Evolutionary conservation across 2,888 invertebrate genomes (phyloP).

Genomic region (Psylliodes chrysocephalus): DNA sequence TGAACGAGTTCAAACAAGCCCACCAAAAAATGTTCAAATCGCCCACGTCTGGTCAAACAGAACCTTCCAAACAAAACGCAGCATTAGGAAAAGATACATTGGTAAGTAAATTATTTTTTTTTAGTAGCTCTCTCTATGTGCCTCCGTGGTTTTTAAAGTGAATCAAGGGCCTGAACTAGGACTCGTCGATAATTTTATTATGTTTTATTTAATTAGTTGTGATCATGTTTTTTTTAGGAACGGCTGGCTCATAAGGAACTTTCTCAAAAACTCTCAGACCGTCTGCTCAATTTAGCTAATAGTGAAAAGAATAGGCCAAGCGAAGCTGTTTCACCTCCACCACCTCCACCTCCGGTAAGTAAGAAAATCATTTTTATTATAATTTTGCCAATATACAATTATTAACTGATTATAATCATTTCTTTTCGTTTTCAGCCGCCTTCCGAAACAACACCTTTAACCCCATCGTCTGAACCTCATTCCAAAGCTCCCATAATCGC

Average conservation of each 20-base stretch:
- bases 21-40: constrained; percentile 86
- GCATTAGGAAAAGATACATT: constrained; percentile 37
- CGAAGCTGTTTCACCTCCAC: constrained; percentile 59
- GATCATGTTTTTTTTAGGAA: constrained; percentile 56
- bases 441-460: constrained; percentile 17
- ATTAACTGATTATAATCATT: not conserved
- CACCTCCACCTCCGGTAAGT: constrained; percentile 73
- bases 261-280: constrained; percentile 56
- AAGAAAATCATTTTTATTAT: not conserved
- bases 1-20: constrained; percentile 90
- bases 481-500: constrained; percentile 28
- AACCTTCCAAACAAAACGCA: constrained; percentile 31
- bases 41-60: constrained; percentile 37
- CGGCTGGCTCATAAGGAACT: constrained; percentile 55
- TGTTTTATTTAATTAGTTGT: not conserved
- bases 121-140: too few relatives aligned
- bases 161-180: too few relatives aligned
- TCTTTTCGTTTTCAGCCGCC: constrained; percentile 45
- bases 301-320: constrained; percentile 51
- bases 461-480: not conserved
- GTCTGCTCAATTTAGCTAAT: constrained; percentile 52
- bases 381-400: too few relatives aligned
- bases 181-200: not conserved
- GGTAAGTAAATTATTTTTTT: too few relatives aligned
- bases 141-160: too few relatives aligned